phyloP scores from a whole-genome alignment of 2,113 vertebrate genomes.

The Pogona vitticeps region DNA sequence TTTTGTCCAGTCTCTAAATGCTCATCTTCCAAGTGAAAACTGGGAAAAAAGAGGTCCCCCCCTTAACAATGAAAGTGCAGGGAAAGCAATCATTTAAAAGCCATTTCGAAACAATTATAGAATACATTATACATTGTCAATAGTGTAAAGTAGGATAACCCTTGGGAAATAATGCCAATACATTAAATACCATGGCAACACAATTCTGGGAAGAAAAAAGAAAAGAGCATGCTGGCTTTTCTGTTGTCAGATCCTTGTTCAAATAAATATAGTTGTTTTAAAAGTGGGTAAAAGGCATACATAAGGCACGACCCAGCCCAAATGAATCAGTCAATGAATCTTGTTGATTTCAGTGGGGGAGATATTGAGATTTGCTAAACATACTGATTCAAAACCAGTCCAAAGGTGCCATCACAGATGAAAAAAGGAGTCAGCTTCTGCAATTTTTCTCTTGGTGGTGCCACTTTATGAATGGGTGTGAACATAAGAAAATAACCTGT shows the following conservation, averaged over 20 bases:
- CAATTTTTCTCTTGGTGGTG: no score
- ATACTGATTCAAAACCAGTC: not conserved
- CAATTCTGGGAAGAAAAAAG: not conserved
- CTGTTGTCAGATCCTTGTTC: constrained; percentile 16
- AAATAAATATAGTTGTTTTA: not conserved
- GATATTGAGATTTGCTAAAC: not conserved
- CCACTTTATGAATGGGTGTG: no score
- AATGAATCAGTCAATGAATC: not conserved
- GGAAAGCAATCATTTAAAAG: constrained; percentile 41
- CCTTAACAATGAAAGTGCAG: constrained; percentile 14
- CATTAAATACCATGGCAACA: constrained; percentile 1
- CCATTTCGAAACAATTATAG: constrained; percentile 36
- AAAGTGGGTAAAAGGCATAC: not conserved
- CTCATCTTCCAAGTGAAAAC: not conserved
- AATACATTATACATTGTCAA: not conserved
- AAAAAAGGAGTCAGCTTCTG: no score
- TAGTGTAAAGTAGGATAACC: not conserved
- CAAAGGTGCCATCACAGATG: no score
- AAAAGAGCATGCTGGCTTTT: constrained; percentile 18
- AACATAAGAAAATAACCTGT: no score
- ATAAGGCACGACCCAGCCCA: not conserved
- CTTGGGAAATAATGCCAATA: not conserved
- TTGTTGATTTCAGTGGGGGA: not conserved
- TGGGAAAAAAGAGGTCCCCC: not conserved
- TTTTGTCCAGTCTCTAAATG: not conserved